These are phyloP conservation scores for Rhipidura dahli DNA, from an alignment of 2,113 vertebrate species.

Conservation along the genomic window DNA sequence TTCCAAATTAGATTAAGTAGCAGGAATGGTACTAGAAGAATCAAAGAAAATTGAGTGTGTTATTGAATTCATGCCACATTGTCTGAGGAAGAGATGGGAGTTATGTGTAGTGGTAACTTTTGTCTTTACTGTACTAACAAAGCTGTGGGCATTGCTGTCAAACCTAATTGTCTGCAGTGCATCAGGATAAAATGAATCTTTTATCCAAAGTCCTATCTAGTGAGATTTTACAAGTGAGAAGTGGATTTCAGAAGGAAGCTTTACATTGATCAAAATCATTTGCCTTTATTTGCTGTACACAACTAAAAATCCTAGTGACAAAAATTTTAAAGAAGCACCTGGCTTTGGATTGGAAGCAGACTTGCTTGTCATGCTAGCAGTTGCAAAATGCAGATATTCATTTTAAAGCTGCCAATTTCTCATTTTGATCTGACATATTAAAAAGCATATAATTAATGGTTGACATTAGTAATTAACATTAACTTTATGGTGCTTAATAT, in stretches of 20 bases:
- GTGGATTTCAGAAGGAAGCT: not conserved
- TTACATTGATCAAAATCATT: constrained; percentile 1
- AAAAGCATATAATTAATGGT: constrained; percentile 82
- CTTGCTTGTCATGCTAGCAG: constrained; percentile 56
- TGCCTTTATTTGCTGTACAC: not conserved
- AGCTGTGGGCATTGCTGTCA: constrained; percentile 57
- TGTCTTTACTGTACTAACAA: constrained; percentile 64
- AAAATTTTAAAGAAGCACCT: constrained; percentile 18
- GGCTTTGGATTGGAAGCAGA: constrained; percentile 44
- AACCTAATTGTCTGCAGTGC: constrained; percentile 27
- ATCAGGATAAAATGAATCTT: constrained; percentile 25
- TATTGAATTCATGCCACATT: constrained; percentile 74
- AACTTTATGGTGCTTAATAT: constrained; percentile 81
- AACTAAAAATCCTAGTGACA: not conserved
- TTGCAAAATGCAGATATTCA: constrained; percentile 63
- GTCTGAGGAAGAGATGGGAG: constrained; percentile 65
- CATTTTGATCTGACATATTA: constrained; percentile 77
- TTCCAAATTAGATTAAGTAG: constrained; percentile 76
- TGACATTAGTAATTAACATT: constrained; percentile 83
- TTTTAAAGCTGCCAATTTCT: constrained; percentile 72
- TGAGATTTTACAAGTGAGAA: constrained; percentile 17
- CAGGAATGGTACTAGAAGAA: constrained; percentile 65
- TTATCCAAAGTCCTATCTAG: not conserved
- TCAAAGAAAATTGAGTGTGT: constrained; percentile 72
- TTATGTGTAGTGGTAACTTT: constrained; percentile 58